A percentile compares a stretch with the other conserved stretches of the same genome.
phyloP scores from a whole-genome alignment of 1,140 invertebrate genomes.

The Drosophila mojavensis region DNA sequence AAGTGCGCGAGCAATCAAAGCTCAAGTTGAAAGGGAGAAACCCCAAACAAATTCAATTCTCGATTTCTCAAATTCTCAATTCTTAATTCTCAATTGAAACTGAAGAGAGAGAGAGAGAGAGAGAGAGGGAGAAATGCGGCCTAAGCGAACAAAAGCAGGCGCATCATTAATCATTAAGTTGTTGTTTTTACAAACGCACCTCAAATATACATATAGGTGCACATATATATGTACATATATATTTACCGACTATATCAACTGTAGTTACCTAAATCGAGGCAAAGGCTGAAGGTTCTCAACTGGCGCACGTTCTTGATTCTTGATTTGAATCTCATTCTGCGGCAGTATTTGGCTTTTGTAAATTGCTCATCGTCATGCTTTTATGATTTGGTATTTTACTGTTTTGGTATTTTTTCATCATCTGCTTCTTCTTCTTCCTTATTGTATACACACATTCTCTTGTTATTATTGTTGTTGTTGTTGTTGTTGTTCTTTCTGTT shows the following conservation, averaged over 20 bases:
- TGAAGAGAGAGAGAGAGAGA: slow-evolving; percentile 11
- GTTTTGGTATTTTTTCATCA: slow-evolving; percentile 29
- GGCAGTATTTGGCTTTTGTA: slow-evolving; percentile 70
- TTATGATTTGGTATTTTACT: slow-evolving; percentile 78
- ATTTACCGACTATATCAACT: not conserved
- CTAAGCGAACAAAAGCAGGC: slow-evolving; percentile 44
- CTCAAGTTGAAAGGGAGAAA: slow-evolving; percentile 59
- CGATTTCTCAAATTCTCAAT: slow-evolving; percentile 60
- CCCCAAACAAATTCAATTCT: slow-evolving; percentile 54
- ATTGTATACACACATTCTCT: slow-evolving; percentile 6
- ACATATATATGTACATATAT: slow-evolving; percentile 2
- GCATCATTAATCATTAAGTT: slow-evolving; percentile 80
- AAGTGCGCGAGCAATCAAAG: slow-evolving; percentile 64
- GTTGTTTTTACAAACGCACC: slow-evolving; percentile 63
- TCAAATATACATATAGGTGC: slow-evolving; percentile 46
- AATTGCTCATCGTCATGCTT: slow-evolving; percentile 80
- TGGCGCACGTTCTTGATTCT: slow-evolving; percentile 77
- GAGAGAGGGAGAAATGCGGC: slow-evolving; percentile 46
- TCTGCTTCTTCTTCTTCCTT: not conserved
- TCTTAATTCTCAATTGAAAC: slow-evolving; percentile 34
- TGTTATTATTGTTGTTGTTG: slow-evolving; percentile 16
- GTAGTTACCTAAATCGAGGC: slow-evolving; percentile 45
- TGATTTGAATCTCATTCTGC: slow-evolving; percentile 70
- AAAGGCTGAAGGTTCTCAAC: slow-evolving; percentile 8
- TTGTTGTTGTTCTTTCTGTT: slow-evolving; percentile 40